phyloP scores from a whole-genome alignment of 2,888 invertebrate genomes.

The Aspidiotus destructor region DNA sequence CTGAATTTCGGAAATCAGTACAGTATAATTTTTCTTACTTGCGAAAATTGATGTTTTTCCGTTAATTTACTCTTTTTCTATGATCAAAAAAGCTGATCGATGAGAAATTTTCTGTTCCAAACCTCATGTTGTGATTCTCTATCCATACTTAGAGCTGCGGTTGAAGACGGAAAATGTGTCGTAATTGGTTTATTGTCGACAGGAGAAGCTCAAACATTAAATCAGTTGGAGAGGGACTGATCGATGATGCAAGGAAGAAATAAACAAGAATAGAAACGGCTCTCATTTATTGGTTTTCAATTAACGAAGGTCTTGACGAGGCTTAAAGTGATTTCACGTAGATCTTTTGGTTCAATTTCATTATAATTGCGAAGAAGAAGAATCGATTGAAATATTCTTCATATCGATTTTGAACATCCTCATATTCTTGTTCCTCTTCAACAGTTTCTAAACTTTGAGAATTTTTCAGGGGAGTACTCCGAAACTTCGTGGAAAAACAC shows the following conservation, averaged over 20 bases:
- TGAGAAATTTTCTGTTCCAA: no score
- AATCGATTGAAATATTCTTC: neutral
- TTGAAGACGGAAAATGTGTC: slow-evolving; percentile 91
- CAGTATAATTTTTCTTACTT: no score
- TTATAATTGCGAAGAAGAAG: no score
- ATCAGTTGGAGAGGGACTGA: slow-evolving; percentile 79
- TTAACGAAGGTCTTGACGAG: no score
- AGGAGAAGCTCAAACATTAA: slow-evolving; percentile 93
- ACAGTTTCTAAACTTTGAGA: neutral
- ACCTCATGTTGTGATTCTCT: neutral
- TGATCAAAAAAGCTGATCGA: no score
- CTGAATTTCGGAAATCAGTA: no score
- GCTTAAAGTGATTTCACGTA: no score
- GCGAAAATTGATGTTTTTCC: no score
- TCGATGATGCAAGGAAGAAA: no score
- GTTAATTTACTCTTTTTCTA: neutral
- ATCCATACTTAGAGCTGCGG: slow-evolving; percentile 54
- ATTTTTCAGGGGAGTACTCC: slow-evolving; percentile 74
- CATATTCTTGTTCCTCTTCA: neutral
- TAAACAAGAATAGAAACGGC: no score
- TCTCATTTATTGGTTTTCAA: no score
- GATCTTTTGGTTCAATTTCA: no score
- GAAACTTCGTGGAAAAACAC: slow-evolving; percentile 93
- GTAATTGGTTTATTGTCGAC: slow-evolving; percentile 99
- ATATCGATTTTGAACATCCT: neutral